These are phyloP conservation scores for Schizaphis graminum DNA, from an alignment of 2,888 invertebrate species.

Conservation along the genomic window DNA sequence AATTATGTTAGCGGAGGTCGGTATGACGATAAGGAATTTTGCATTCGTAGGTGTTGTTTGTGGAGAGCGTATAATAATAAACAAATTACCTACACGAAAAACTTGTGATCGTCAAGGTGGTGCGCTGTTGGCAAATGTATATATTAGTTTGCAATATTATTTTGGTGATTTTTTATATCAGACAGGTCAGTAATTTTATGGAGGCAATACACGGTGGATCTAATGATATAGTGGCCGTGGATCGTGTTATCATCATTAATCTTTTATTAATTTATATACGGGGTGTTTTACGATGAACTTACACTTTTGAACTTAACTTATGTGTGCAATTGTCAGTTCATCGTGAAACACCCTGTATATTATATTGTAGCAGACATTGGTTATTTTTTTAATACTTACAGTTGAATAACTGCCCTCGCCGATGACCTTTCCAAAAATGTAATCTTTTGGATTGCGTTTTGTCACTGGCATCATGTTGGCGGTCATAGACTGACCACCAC, in stretches of 20 bases:
- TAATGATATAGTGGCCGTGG: neutral
- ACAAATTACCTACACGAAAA: conserved; percentile 9
- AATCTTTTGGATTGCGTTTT: conserved; percentile 87
- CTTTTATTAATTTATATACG: neutral
- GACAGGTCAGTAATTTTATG: neutral
- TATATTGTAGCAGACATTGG: neutral
- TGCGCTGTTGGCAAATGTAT: neutral
- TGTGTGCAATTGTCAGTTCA: too few species aligned
- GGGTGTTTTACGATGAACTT: too few species aligned
- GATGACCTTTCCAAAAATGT: conserved; percentile 93
- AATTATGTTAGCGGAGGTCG: conserved; percentile 18
- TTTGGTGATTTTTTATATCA: neutral
- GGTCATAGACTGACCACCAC: conserved; percentile 72
- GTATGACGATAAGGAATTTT: conserved; percentile 34
- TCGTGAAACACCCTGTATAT: too few species aligned
- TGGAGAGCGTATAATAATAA: neutral
- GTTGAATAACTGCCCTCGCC: conserved; percentile 98
- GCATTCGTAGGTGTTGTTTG: conserved; percentile 24
- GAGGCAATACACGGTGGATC: neutral
- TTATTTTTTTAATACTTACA: conserved; percentile 73
- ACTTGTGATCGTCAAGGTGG: conserved; percentile 1
- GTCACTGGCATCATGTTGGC: conserved; percentile 72
- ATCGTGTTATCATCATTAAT: neutral
- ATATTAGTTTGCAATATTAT: neutral
- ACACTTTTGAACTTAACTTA: too few species aligned